These are phyloP conservation scores for Frankliniella intonsa DNA, from an alignment of 2,888 invertebrate genomes.

Conservation along the genomic window DNA sequence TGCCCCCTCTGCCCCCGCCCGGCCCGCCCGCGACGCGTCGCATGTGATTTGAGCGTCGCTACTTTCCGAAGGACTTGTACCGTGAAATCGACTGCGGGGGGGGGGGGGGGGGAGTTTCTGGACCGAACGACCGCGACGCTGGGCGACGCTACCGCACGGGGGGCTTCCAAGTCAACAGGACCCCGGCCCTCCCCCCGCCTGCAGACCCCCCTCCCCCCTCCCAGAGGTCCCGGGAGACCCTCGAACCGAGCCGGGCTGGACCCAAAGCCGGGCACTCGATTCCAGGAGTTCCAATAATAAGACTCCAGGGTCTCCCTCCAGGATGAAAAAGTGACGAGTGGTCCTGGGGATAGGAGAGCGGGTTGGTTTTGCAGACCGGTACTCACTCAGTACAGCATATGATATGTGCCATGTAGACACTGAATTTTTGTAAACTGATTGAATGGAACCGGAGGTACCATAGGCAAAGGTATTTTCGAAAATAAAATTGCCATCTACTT, in stretches of 20 bases:
- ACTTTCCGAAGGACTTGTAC: constrained; percentile 9
- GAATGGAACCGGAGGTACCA: too few relatives aligned
- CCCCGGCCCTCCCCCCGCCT: neutral
- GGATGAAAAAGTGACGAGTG: too few relatives aligned
- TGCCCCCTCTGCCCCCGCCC: neutral
- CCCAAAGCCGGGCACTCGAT: neutral
- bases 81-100: constrained; percentile 21
- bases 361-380: too few relatives aligned
- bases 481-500: too few relatives aligned
- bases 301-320: too few relatives aligned
- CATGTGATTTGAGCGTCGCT: neutral
- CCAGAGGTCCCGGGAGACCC: neutral
- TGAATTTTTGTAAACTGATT: too few relatives aligned
- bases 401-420: too few relatives aligned
- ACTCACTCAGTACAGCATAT: too few relatives aligned
- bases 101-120: neutral
- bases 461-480: too few relatives aligned
- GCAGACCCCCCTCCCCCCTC: neutral
- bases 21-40: neutral
- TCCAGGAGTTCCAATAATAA: neutral
- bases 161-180: neutral
- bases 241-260: neutral
- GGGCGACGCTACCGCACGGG: neutral
- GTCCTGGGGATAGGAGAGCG: too few relatives aligned
- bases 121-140: neutral